These are phyloP conservation scores for Drosophila atripex DNA, from an alignment of 2,888 invertebrate genomes.

Conservation along the genomic window DNA sequence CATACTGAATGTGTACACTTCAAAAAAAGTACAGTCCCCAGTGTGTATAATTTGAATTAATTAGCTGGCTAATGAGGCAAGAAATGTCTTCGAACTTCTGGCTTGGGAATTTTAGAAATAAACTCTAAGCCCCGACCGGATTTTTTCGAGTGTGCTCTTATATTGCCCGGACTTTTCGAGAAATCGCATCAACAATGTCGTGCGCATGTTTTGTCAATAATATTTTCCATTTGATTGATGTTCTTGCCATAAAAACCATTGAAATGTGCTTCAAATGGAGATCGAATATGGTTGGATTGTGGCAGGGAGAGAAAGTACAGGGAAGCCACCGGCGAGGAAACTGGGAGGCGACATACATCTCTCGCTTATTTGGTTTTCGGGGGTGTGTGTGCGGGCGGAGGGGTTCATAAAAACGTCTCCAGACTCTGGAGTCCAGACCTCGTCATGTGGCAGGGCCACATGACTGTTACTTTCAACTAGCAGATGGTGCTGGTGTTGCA, in stretches of 20 bases:
- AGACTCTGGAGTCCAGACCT: constrained; percentile 22
- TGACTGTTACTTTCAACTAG: constrained; percentile 38
- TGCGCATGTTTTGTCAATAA: constrained; percentile 74
- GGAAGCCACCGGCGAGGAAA: constrained; percentile 14
- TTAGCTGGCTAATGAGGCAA: background rate
- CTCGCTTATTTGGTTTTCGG: background rate
- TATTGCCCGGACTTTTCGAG: constrained; percentile 24
- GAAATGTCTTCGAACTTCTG: background rate
- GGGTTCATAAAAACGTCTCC: constrained; percentile 46
- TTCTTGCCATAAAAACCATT: constrained; percentile 72
- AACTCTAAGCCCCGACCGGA: background rate
- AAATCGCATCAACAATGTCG: constrained; percentile 54
- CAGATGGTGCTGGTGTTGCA: constrained; percentile 40
- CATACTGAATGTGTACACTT: constrained; percentile 22
- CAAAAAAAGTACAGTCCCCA: background rate
- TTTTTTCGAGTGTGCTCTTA: constrained; percentile 12
- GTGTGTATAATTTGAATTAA: background rate
- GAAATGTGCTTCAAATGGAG: constrained; percentile 71
- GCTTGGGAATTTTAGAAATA: background rate
- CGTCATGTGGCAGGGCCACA: constrained; percentile 14
- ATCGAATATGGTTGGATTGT: constrained; percentile 42
- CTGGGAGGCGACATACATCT: background rate
- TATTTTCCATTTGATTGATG: constrained; percentile 75
- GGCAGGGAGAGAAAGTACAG: background rate
- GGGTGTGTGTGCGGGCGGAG: constrained; percentile 9